phyloP scores from a whole-genome alignment of 2,113 vertebrate species.

The Butorides virescens region DNA sequence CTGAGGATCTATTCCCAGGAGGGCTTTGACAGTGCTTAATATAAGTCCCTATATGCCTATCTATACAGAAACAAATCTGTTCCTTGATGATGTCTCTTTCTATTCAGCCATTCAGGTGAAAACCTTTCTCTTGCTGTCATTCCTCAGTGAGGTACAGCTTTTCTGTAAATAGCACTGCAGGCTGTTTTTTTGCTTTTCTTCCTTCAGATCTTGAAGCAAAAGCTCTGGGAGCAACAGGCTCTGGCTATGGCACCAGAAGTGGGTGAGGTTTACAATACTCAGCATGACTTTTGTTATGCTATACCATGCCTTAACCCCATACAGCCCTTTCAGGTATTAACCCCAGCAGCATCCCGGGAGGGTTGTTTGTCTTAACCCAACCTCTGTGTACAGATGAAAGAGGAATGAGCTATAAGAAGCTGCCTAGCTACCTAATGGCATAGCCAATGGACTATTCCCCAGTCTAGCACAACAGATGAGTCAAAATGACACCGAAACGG shows the following conservation, averaged over 20 bases:
- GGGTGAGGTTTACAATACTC: not conserved
- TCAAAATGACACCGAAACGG: not conserved
- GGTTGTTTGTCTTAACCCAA: not conserved
- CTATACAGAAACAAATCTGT: not conserved
- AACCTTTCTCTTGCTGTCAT: not conserved
- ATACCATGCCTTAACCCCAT: not conserved
- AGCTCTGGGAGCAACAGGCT: not conserved
- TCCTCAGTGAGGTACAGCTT: not conserved
- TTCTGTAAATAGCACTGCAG: not conserved
- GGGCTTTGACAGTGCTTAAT: not conserved
- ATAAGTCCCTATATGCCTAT: not conserved
- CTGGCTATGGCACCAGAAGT: not conserved
- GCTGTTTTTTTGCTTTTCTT: not conserved
- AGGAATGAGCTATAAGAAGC: not conserved
- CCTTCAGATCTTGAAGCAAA: not conserved
- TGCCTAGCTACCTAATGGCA: not conserved
- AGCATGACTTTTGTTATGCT: not conserved
- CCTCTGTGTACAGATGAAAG: not conserved
- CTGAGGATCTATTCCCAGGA: not conserved
- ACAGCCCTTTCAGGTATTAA: not conserved
- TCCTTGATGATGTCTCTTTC: not conserved
- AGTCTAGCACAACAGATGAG: not conserved
- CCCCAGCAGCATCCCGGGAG: not conserved
- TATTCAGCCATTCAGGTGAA: not conserved
- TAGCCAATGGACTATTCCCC: not conserved